Evolutionary conservation across 2,797 vertebrate species (phyloP).

Genomic region (Gallinago stenura): DNA sequence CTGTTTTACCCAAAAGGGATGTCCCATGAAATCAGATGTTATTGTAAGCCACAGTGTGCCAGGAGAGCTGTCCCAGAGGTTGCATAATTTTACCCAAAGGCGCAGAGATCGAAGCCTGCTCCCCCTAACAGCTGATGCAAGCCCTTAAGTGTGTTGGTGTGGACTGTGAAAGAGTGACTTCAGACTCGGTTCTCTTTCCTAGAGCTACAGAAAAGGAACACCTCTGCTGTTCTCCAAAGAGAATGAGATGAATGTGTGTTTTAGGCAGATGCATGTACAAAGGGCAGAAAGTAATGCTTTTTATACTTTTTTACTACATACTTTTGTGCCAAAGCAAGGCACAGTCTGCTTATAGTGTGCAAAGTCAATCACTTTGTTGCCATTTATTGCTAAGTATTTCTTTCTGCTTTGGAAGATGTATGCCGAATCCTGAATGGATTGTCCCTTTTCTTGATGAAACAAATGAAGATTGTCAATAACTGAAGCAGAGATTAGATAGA

Average conservation of each 20-base stretch:
- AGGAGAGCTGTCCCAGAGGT: background rate
- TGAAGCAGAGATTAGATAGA: constrained; percentile 42
- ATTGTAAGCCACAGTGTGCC: background rate
- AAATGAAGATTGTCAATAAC: constrained; percentile 50
- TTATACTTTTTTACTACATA: background rate
- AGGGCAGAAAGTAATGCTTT: background rate
- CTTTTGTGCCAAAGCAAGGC: background rate
- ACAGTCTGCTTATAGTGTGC: background rate
- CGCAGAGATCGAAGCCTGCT: background rate
- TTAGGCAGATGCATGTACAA: background rate
- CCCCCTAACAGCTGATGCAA: background rate
- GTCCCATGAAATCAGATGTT: background rate
- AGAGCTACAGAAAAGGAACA: background rate
- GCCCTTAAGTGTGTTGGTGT: background rate
- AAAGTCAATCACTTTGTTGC: background rate
- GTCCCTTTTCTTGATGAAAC: constrained; percentile 23
- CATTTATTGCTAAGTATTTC: background rate
- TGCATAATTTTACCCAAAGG: background rate
- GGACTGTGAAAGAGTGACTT: background rate
- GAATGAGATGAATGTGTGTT: background rate
- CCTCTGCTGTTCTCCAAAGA: background rate
- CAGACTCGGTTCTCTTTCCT: background rate
- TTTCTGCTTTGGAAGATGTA: constrained; percentile 5
- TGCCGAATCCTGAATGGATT: background rate
- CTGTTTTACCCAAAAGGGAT: background rate